Conservation (phyloP, 2,113 vertebrate species). For the Spermophilus dauricus region DNA sequence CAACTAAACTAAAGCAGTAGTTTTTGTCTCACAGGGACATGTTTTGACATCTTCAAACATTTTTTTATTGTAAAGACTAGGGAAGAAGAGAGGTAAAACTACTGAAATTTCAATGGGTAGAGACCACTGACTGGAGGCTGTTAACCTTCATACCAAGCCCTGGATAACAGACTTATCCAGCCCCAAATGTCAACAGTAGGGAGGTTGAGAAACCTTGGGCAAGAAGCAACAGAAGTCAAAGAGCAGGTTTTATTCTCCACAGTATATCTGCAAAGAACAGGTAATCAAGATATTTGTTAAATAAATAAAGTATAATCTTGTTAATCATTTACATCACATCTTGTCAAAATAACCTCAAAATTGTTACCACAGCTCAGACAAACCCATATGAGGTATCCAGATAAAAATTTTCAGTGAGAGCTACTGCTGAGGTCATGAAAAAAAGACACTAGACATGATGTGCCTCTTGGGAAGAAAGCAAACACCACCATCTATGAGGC, state of each 20-base stretch:
- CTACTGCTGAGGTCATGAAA: not conserved
- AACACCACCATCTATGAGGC: constrained; percentile 30
- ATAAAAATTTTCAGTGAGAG: too few species aligned
- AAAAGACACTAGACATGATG: not conserved
- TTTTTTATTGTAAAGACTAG: not conserved
- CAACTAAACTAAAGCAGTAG: not conserved
- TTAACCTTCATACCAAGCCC: not conserved
- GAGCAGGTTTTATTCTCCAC: not conserved
- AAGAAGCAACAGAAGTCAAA: not conserved
- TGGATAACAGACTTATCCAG: not conserved
- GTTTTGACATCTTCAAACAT: not conserved
- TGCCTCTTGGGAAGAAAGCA: constrained; percentile 61
- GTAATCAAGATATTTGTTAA: constrained; percentile 27
- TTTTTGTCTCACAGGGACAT: not conserved
- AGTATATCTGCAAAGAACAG: not conserved
- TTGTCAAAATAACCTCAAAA: constrained; percentile 52
- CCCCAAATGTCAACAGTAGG: not conserved
- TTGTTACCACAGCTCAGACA: not conserved
- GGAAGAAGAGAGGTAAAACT: not conserved
- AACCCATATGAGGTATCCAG: not conserved
- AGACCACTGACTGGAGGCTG: not conserved
- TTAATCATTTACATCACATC: not conserved
- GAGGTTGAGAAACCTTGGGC: not conserved
- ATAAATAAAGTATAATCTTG: not conserved
- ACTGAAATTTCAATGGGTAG: not conserved